Percentiles rank a stretch among this genome's conserved stretches.
phyloP scores from a whole-genome alignment of 2,797 vertebrate genomes.

The Thripadectes ignobilis region DNA sequence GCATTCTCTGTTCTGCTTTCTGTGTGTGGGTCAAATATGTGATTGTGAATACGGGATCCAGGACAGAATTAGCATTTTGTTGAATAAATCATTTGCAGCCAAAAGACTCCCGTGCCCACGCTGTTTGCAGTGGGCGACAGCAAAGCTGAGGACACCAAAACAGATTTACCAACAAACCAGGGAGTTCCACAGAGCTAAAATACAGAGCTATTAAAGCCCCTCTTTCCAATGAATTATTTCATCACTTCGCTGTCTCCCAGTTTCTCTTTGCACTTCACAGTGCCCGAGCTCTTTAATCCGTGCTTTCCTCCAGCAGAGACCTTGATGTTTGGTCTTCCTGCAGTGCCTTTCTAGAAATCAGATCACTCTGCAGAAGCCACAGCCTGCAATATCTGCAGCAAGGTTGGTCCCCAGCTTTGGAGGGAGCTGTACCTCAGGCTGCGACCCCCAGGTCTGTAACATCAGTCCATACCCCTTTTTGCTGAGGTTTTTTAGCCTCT shows the following conservation, averaged over 20 bases:
- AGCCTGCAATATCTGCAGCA: not conserved
- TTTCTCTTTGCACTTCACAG: not conserved
- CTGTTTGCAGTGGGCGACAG: not conserved
- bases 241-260: not conserved
- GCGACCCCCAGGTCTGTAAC: not conserved
- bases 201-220: not conserved
- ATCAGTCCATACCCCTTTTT: accelerated
- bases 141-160: not conserved
- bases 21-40: not conserved
- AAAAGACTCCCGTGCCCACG: not conserved
- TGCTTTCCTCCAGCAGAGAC: not conserved
- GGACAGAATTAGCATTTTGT: not conserved
- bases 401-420: not conserved
- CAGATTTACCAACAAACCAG: not conserved
- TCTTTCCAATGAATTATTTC: not conserved
- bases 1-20: conserved; percentile 21
- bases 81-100: not conserved
- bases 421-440: not conserved
- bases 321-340: not conserved
- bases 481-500: not conserved
- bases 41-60: not conserved
- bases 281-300: accelerated
- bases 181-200: not conserved
- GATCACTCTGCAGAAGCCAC: not conserved
- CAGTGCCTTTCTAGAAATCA: not conserved